Base-by-base conservation (phyloP, 2,888 invertebrate species). In the Gastrophysa polygoni region DNA sequence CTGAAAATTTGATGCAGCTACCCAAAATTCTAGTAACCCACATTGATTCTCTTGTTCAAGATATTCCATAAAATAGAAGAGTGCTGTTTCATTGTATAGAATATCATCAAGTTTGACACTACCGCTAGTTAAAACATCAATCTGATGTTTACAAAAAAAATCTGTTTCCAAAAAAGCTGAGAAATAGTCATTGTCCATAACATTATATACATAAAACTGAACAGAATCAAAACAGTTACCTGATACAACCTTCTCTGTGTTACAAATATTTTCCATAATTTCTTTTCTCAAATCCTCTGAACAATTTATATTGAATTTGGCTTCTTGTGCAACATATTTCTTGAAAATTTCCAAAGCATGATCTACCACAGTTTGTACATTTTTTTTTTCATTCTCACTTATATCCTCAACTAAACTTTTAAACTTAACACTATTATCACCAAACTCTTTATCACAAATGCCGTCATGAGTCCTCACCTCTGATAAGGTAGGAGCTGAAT, bases 41-140 rank as follows among this genome's bases (percentile, higher is more conserved):
- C 89, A 84, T 56, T 75, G 86, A 56, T 89, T 89, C 82, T 96
- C 95, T 78, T 95, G 92, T 80, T 98, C 97, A 83, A 96, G 87
- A 83, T 91, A 97, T 88, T 98, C 97, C 86, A 96, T 96, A 77
- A 98, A 95, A 81, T 95, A 95, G 82, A 95, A 96, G 66, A 98
- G 85, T 60, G 95, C 91, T 64, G 91, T 88, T 82, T 96, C 95
- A 83, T 95, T 95, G 80, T 92, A 91, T 57, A 98, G 84, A 78
- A 98, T 91, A 83, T 98, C 98, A 71, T 89, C 88, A 54, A 98
- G 85, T 61, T 87, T 88, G 43, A 96, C 88, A 81, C 87, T 87
- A 67, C 91, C 89, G 80, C 88, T 88, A 6, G 94, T 94, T 69
- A 96, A 85, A 64, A 97, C 87, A 80, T 98, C 96, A 72, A 98